These are phyloP conservation scores for Zaprionus taronus DNA, from an alignment of 1,140 invertebrate genomes.

Conservation along the genomic window DNA sequence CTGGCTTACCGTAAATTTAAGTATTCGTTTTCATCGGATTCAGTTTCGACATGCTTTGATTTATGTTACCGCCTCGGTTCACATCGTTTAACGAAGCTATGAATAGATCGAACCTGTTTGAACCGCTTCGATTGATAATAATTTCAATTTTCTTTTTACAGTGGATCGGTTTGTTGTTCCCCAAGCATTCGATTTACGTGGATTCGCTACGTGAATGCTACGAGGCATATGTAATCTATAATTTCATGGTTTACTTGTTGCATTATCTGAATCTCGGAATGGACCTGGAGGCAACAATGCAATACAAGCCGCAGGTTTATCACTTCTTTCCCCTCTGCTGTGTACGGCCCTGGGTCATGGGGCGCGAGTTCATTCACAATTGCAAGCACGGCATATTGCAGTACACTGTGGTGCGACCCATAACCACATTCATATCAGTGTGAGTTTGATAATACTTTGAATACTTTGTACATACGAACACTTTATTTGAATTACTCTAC, in stretches of 20 bases:
- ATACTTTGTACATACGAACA: too few species aligned
- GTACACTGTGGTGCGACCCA: constrained; percentile 95
- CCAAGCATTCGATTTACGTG: constrained; percentile 94
- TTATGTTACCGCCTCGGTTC: neutral
- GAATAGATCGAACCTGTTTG: constrained; percentile 1
- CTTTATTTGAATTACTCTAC: too few species aligned
- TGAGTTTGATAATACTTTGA: constrained; percentile 85
- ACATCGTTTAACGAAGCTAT: neutral
- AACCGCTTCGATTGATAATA: neutral
- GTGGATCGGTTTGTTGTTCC: constrained; percentile 94
- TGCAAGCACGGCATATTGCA: constrained; percentile 98
- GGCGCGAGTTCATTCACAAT: constrained; percentile 95
- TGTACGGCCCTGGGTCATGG: constrained; percentile 94
- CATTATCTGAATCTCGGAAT: constrained; percentile 94
- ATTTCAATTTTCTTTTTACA: constrained; percentile 75
- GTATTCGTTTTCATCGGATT: neutral
- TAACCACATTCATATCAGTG: constrained; percentile 95
- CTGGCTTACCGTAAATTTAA: neutral
- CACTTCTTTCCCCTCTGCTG: constrained; percentile 95
- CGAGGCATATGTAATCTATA: constrained; percentile 98
- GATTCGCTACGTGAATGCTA: constrained; percentile 97
- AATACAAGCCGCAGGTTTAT: constrained; percentile 93
- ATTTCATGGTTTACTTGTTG: constrained; percentile 97
- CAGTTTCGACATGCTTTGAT: neutral
- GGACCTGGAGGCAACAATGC: constrained; percentile 92